Evolutionary conservation across 2,797 vertebrate genomes (phyloP), one percentile per base, ranked within the genome.

Genomic region (Psittacula derbiana): DNA sequence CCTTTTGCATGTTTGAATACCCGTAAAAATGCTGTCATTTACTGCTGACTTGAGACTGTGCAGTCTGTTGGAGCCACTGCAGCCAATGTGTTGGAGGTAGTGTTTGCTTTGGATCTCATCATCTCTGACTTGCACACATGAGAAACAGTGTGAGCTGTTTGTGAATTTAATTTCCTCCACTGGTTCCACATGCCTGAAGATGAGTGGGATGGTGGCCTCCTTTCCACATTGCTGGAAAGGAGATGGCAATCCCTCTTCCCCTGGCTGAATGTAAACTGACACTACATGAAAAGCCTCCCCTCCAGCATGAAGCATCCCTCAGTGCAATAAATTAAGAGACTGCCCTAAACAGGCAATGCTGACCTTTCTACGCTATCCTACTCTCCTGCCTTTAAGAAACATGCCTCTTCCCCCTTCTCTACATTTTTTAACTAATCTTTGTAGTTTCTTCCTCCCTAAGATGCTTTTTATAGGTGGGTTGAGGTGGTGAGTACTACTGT

Each of bases 201-300:
- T 53, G 85, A 94, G 94, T 93, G 65, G 90, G 90, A 95, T 88
- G 93, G 86, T 94, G 94, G 94, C 73, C 87, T 95, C 87, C 72
- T 95, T 92, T 96, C 75, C 82, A 89, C 72, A n/a, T 43, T 92
- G 75, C 89, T 91, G 87, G 58, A 81, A 88, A 90, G 75, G 76
- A 93, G 90, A 86, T 66, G 62, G 64, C 10, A 93, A 86, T 95
- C 66, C 70, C 88, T 86, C 76, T 86, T 92, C 62, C 70, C 50
- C 64, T 20, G 33, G 65, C 66, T 72, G 58, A 92, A 91, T 88
- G 76, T 72, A 94, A 95, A 80, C 25, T 0, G 12, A 83, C 85
- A 81, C 82, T 69, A 73, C 90, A 72, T 27, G 66, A 84, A 92
- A 96, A 90, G 76, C 46, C 38, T 90, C 30, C 82, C 73, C 58